A percentile compares a stretch with the other conserved stretches of the same genome.
These are phyloP conservation scores for Bellardia bayeri DNA, from an alignment of 2,888 invertebrate genomes.

Conservation along the genomic window DNA sequence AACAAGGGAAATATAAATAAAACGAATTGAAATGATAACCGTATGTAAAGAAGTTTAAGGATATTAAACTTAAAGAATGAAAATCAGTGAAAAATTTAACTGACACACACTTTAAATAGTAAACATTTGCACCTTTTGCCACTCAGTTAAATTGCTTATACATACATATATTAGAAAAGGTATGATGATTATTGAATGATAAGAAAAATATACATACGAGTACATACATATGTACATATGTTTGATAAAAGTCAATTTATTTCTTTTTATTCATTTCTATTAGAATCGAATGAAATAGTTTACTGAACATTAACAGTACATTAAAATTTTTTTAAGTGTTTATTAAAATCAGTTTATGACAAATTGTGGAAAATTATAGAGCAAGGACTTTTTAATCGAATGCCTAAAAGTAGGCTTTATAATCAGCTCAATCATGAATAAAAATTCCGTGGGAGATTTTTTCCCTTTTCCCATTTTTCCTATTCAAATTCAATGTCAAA, in stretches of 20 bases:
- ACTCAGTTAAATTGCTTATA: not conserved
- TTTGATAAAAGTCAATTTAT: slow-evolving; percentile 13
- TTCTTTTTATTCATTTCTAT: not conserved
- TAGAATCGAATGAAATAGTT: not conserved
- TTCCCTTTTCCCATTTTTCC: no score
- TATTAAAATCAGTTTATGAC: no score
- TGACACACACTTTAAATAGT: slow-evolving; percentile 23
- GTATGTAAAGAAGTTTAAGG: not conserved
- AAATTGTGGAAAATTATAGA: no score
- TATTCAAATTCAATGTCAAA: no score
- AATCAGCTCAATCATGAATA: no score
- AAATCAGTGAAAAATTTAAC: slow-evolving; percentile 2
- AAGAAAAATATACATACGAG: not conserved
- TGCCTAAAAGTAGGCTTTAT: no score
- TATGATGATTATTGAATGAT: not conserved
- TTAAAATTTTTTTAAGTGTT: not conserved
- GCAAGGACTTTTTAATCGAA: no score
- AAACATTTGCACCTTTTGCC: slow-evolving; percentile 2
- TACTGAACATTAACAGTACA: not conserved
- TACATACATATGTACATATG: no score
- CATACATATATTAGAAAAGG: not conserved
- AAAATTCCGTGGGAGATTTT: no score
- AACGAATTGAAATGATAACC: not conserved
- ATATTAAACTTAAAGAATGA: not conserved
- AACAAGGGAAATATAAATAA: slow-evolving; percentile 15